Base-by-base conservation (phyloP, 1,140 invertebrate genomes). In the Neocloeon triangulifer region DNA sequence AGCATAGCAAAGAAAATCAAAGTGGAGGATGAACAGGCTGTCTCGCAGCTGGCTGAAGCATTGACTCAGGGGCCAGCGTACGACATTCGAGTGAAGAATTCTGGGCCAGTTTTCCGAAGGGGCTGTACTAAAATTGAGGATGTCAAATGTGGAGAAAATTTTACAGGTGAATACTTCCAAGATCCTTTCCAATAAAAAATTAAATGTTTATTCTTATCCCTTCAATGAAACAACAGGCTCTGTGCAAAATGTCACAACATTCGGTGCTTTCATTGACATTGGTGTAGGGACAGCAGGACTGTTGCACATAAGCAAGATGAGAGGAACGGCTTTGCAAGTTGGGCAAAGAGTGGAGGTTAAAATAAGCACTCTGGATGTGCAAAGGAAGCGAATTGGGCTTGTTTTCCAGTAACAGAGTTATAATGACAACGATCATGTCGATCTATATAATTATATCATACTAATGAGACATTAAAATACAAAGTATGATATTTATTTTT, bases 261-360 rank as follows among this genome's bases (percentile, higher is more conserved):
- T 92, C 52, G 86, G 86, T 10, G 68, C 72, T 23, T 94, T 92
- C 52, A 74, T 91, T 4, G 85, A 92, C 48, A 68, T 86, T 37
- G 85, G 85, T 0, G 69, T 89, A 0, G 74, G 66, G 3, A 61
- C 48, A 25, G 61, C 73, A 52, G 84, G 73, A 0, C 56, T 92
- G 13, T 66, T 89, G 25, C 81, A 81, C 38, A 52, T 47, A 0
- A 70, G 57, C n/a, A n/a, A n/a, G n/a, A n/a, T 28, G 61, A 69
- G 33, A 53, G 73, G 47, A 59, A 56, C 1, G 59, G 61, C n/a
- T 43, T 53, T 9, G n/a, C n/a, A 54, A 45, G 1, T 47, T 82
- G 78, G 79, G 0, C 71, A 86, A 45, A 52, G 61, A 25, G 65
- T 85, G 3, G 54, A 69, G 40, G 66, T 66, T 2, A 53, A 53